Conservation (phyloP, 92 coral and sea anemone genomes). For the Porites evermanni region DNA sequence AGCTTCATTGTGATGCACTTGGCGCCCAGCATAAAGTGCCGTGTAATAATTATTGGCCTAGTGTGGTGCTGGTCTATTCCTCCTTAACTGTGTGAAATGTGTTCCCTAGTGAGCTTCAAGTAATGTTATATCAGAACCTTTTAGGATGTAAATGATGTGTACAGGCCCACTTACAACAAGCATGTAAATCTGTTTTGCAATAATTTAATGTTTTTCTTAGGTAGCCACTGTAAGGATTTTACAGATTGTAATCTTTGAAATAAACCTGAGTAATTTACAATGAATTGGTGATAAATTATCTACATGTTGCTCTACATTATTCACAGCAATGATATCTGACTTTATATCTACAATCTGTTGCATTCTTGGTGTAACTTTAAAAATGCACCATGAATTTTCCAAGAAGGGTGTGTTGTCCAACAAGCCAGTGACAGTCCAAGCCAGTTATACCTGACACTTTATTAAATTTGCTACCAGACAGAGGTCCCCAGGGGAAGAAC, state of each 20-base stretch:
- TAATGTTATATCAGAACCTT: constrained; percentile 43
- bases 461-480: no score
- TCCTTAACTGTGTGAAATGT: constrained; percentile 47
- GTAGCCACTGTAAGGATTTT: constrained; percentile 58
- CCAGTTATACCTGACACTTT: no score
- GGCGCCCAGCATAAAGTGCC: constrained; percentile 26
- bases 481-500: no score
- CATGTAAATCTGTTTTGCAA: constrained; percentile 96
- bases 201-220: constrained; percentile 90
- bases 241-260: constrained; percentile 61
- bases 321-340: no score
- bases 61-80: constrained; percentile 53
- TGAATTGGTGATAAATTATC: background rate
- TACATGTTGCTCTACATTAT: background rate
- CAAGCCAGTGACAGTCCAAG: no score
- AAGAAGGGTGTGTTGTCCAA: no score
- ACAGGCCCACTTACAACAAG: constrained; percentile 75
- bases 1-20: constrained; percentile 24
- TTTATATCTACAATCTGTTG: no score
- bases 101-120: constrained; percentile 25
- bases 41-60: constrained; percentile 17
- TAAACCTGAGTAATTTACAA: constrained; percentile 48
- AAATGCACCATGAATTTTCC: no score
- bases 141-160: constrained; percentile 96
- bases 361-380: no score